Conservation (phyloP, 2,113 vertebrate species). For the Myotis yumanensis region DNA sequence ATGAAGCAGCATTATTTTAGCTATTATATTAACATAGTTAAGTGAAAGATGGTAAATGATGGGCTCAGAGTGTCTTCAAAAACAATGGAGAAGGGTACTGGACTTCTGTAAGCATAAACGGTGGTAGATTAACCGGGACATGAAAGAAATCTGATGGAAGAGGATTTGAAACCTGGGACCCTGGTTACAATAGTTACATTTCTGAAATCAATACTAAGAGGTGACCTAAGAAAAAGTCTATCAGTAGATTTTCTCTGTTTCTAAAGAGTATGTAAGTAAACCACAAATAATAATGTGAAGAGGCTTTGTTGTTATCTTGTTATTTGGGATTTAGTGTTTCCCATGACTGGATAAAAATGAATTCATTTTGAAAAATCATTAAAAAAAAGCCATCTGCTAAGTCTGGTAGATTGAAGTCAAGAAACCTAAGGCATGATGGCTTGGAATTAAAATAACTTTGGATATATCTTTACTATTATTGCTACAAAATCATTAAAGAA, state of each 20-base stretch:
- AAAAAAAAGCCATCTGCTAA: background rate
- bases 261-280: background rate
- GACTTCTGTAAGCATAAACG: background rate
- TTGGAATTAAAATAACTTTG: background rate
- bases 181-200: background rate
- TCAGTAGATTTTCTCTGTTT: background rate
- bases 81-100: background rate
- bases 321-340: background rate
- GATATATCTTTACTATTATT: background rate
- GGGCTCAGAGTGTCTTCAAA: background rate
- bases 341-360: background rate
- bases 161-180: background rate
- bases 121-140: background rate
- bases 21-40: background rate
- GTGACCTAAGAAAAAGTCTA: background rate
- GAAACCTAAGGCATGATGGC: background rate
- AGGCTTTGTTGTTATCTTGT: background rate
- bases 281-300: background rate
- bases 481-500: background rate
- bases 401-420: background rate
- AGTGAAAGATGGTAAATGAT: background rate
- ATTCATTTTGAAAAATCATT: background rate
- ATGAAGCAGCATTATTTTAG: background rate
- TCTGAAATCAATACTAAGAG: background rate
- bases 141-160: background rate